phyloP scores from a whole-genome alignment of 2,888 invertebrate species.

The Actias luna region DNA sequence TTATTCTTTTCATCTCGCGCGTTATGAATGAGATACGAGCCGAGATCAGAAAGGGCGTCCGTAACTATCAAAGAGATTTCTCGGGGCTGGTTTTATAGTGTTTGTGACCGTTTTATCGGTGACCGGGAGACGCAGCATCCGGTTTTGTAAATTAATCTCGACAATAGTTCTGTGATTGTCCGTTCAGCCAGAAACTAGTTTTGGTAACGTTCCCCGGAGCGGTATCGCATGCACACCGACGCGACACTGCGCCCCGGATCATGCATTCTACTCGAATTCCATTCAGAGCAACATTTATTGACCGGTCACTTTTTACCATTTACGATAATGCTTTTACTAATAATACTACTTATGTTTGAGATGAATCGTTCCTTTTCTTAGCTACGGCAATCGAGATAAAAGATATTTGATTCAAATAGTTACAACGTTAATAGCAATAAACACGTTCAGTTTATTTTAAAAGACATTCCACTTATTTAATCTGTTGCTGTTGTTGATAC shows the following conservation, averaged over 20 bases:
- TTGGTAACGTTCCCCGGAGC: conserved; percentile 53
- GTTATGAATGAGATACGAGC: conserved; percentile 64
- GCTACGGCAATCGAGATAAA: neutral
- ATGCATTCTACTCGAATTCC: conserved; percentile 75
- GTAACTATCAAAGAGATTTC: conserved; percentile 65
- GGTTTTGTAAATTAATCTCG: conserved; percentile 74
- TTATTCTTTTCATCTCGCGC: conserved; percentile 65
- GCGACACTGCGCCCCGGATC: conserved; percentile 28
- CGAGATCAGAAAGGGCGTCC: conserved; percentile 57
- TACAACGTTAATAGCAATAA: neutral
- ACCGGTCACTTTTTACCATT: conserved; percentile 57
- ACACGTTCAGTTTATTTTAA: neutral
- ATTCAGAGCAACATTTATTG: conserved; percentile 65
- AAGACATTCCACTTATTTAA: neutral
- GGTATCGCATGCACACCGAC: neutral
- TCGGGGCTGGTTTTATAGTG: conserved; percentile 65
- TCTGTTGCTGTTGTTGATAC: neutral
- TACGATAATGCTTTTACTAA: conserved; percentile 41
- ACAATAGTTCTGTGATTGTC: conserved; percentile 68
- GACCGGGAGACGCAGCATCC: conserved; percentile 73
- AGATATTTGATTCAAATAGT: neutral
- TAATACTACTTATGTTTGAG: conserved; percentile 13
- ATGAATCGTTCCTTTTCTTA: conserved; percentile 25
- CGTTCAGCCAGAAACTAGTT: conserved; percentile 75
- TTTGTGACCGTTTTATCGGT: conserved; percentile 72